A percentile compares a stretch with the other conserved stretches of the same genome.
Evolutionary conservation across 1,140 invertebrate genomes (phyloP).

Genomic region (Drosophila serrata): DNA sequence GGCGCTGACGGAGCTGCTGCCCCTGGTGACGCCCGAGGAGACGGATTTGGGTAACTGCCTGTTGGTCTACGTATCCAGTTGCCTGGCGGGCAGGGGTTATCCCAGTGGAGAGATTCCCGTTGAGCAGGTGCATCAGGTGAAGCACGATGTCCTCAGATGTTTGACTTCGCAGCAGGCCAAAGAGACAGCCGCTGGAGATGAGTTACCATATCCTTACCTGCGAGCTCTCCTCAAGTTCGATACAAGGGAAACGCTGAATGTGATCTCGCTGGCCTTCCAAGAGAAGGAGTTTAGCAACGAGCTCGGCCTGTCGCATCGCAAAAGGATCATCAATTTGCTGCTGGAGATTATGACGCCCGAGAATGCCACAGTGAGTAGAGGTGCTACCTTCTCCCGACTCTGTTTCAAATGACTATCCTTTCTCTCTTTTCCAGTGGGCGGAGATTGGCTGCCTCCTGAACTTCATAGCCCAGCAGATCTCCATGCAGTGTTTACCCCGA

Average conservation of each 20-base stretch:
- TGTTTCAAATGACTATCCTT: neutral
- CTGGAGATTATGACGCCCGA: constrained; percentile 91
- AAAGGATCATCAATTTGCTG: constrained; percentile 93
- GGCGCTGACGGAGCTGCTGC: constrained; percentile 92
- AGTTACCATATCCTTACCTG: constrained; percentile 92
- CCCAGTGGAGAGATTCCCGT: constrained; percentile 93
- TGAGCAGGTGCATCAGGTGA: constrained; percentile 89
- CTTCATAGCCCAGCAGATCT: constrained; percentile 86
- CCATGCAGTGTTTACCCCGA: constrained; percentile 84
- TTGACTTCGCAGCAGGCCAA: constrained; percentile 90
- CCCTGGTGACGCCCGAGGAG: constrained; percentile 85
- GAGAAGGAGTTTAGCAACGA: constrained; percentile 92
- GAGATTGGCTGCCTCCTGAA: constrained; percentile 86
- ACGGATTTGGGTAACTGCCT: constrained; percentile 93
- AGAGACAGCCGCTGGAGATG: constrained; percentile 87
- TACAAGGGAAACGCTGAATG: constrained; percentile 95
- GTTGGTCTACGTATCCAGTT: constrained; percentile 96
- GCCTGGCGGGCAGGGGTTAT: constrained; percentile 96
- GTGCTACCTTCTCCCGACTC: neutral
- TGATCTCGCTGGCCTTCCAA: constrained; percentile 94
- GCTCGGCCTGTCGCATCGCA: constrained; percentile 90
- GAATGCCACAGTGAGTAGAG: constrained; percentile 88
- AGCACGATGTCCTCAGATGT: constrained; percentile 90
- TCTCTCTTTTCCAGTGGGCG: constrained; percentile 81
- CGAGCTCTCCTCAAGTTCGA: constrained; percentile 94